A percentile compares a stretch with the other conserved stretches of the same genome.
phyloP scores from a whole-genome alignment of 2,113 vertebrate species.

The Struthio camelus region DNA sequence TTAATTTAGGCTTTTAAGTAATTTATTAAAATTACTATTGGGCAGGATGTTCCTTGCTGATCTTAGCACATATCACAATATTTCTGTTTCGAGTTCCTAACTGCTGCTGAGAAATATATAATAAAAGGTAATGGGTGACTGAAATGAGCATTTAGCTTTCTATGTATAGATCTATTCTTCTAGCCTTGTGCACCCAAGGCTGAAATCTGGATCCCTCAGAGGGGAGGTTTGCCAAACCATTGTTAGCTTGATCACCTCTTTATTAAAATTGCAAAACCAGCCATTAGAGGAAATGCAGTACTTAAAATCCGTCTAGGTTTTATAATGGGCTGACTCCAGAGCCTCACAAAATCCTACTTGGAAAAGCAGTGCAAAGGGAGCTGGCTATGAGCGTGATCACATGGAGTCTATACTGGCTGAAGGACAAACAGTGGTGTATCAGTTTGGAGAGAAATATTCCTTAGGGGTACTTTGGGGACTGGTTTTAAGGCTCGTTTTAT shows the following conservation, averaged over 20 bases:
- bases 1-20: neutral
- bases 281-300: neutral
- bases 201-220: constrained; percentile 19
- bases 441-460: neutral
- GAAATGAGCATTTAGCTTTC: neutral
- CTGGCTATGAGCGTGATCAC: neutral
- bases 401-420: neutral
- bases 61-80: neutral
- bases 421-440: neutral
- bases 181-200: neutral
- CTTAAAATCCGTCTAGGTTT: neutral
- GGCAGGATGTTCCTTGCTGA: neutral
- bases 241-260: constrained; percentile 13
- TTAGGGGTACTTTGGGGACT: neutral
- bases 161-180: neutral
- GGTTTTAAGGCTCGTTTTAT: neutral
- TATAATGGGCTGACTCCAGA: neutral
- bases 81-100: neutral
- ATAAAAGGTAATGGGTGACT: neutral
- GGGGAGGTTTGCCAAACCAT: constrained; percentile 6
- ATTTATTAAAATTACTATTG: neutral
- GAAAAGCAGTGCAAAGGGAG: neutral
- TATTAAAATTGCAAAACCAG: constrained; percentile 25
- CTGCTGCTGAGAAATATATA: neutral
- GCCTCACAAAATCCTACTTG: neutral